Conservation (phyloP, 1,140 invertebrate species). For the Bicyclus anynana region DNA sequence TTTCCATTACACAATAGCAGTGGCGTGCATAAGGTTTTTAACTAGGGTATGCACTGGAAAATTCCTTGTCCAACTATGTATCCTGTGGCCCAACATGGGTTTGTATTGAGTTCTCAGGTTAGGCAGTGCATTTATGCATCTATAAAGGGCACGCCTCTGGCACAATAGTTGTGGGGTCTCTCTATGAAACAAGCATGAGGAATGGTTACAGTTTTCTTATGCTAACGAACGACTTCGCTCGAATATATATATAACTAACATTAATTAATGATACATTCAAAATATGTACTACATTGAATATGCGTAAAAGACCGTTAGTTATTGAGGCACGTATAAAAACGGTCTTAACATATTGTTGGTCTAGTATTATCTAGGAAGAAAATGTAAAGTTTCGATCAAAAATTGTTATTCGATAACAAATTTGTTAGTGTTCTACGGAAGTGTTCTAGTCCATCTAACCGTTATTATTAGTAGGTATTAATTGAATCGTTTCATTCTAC, state of each 20-base stretch:
- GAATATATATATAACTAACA: not conserved
- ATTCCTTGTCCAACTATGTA: no score
- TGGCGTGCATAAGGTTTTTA: no score
- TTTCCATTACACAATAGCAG: no score
- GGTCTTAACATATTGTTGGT: not conserved
- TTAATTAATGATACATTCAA: not conserved
- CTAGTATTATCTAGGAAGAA: conserved; percentile 19
- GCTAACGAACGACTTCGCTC: conserved; percentile 17
- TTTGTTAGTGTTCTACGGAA: conserved; percentile 9
- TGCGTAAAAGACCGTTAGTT: conserved; percentile 16
- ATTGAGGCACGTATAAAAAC: conserved; percentile 17
- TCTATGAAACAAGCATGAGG: conserved; percentile 22
- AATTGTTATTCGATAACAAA: conserved; percentile 6
- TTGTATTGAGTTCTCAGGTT: no score
- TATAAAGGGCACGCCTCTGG: no score
- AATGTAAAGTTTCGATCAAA: conserved; percentile 16
- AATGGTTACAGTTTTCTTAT: conserved; percentile 30
- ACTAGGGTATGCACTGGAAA: no score
- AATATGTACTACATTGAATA: conserved; percentile 18
- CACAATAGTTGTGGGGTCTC: conserved; percentile 7
- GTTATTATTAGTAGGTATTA: conserved; percentile 1
- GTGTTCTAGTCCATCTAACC: conserved; percentile 6
- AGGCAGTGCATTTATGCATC: no score
- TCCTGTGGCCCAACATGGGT: no score
- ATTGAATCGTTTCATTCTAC: not conserved